Base-by-base conservation (phyloP, 1,140 invertebrate genomes). In the Drosophila eugracilis region DNA sequence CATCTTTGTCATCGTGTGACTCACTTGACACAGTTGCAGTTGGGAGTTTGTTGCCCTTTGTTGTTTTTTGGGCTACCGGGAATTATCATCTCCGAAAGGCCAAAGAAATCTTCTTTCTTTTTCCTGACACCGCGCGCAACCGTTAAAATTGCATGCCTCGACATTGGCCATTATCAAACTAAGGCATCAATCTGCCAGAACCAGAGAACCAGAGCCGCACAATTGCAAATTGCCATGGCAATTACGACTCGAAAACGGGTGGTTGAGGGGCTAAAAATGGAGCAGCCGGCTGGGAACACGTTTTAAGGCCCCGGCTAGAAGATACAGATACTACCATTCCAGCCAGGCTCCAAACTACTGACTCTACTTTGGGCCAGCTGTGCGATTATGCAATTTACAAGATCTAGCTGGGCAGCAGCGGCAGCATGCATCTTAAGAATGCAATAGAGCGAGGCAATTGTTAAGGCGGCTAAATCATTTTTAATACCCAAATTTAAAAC, bases 121-220 rank as follows among this genome's bases (percentile, higher is more conserved):
- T 28, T 34, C 26, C 58, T 57, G 54, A 58, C 77, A 57, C 76
- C 53, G 65, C 45, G 65, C 45, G 65, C 65, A 78, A 86, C 83
- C 83, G 83, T 88, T 86, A 86, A 88, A 88, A 86, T 88, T 88
- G 83, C 78, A 88, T 63, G 65, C 69, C 63, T 81, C 58, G 73
- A 72, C 73, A 60, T 57, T 78, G 81, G 77, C 69, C 70, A 86
- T 86, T 88, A 86, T 86, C 81, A 78, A 75, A 81, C 83, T 85
- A 67, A 83, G 78, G 83, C 83, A 88, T 88, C 83, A 78, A 88
- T 75, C 59, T 75, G 69, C 63, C 72, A 77, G 26, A 41, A 52
- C 65, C 62, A 62, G 53, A 77, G 26, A 41, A 52, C 65, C 62
- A 62, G 53, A 74, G 54, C 62, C 73, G 84, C 71, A 80, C 81